phyloP scores from a whole-genome alignment of 92 coral and sea anemone genomes.

The Phenganax subtilis region DNA sequence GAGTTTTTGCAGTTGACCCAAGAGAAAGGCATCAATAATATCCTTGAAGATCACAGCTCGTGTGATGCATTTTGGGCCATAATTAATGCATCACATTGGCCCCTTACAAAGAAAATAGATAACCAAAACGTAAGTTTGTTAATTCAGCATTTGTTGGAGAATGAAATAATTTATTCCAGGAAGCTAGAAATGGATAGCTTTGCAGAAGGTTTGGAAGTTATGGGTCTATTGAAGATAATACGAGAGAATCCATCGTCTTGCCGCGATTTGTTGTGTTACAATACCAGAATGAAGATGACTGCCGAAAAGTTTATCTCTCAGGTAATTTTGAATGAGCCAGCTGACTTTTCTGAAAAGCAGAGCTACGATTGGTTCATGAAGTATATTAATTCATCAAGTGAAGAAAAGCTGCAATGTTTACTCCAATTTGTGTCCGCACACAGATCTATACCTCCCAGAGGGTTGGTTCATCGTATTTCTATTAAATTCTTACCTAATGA shows the following conservation, averaged over 20 bases:
- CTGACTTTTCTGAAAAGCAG: not conserved
- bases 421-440: conserved; percentile 10
- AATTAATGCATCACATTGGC: conserved; percentile 31
- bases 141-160: conserved; percentile 14
- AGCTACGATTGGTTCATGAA: conserved; percentile 13
- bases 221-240: not conserved
- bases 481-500: conserved; percentile 12
- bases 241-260: not conserved
- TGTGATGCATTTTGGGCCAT: conserved; percentile 15
- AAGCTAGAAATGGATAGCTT: conserved; percentile 19
- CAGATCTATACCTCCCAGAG: conserved; percentile 25
- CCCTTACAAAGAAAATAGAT: conserved; percentile 5
- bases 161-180: conserved; percentile 10
- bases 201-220: conserved; percentile 19
- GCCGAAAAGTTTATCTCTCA: not conserved
- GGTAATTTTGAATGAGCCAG: not conserved
- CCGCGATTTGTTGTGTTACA: conserved; percentile 13
- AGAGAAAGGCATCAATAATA: not conserved
- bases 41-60: not conserved
- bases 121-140: not conserved
- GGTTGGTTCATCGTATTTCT: not conserved
- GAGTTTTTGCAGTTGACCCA: not conserved
- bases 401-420: conserved; percentile 8
- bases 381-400: conserved; percentile 18
- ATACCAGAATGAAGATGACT: not conserved